Conservation (phyloP, 2,797 vertebrate genomes). For the Sebastes matsubarae region DNA sequence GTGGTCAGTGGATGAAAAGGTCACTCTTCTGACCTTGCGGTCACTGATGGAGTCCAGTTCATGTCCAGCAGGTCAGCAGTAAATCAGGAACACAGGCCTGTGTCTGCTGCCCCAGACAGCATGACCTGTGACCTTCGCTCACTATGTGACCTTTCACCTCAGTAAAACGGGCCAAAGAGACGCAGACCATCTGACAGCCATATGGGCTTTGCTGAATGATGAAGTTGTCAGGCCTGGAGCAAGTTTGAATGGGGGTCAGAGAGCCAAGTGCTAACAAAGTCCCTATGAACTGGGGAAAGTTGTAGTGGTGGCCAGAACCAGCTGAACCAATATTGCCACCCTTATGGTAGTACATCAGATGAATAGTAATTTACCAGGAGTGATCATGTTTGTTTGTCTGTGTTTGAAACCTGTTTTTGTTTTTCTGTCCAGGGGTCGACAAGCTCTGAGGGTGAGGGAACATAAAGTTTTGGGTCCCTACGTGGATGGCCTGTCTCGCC, state of each 20-base stretch:
- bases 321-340: background rate
- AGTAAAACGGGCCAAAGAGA: slow-evolving; percentile 52
- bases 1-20: slow-evolving; percentile 47
- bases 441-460: slow-evolving; percentile 93
- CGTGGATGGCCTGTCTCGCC: slow-evolving; percentile 95
- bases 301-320: background rate
- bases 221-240: slow-evolving; percentile 42
- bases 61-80: slow-evolving; percentile 72
- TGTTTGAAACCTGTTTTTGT: slow-evolving; percentile 19
- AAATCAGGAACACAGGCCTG: slow-evolving; percentile 65
- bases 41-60: slow-evolving; percentile 43
- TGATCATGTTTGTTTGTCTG: background rate
- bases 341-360: background rate
- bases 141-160: slow-evolving; percentile 58
- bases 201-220: slow-evolving; percentile 69
- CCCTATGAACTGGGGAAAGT: background rate
- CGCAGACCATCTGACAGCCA: slow-evolving; percentile 76
- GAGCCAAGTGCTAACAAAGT: slow-evolving; percentile 13
- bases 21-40: slow-evolving; percentile 20
- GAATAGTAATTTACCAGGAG: background rate
- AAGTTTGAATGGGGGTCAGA: slow-evolving; percentile 31
- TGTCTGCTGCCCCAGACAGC: slow-evolving; percentile 59
- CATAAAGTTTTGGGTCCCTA: slow-evolving; percentile 97
- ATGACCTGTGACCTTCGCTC: slow-evolving; percentile 62
- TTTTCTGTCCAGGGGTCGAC: slow-evolving; percentile 86